phyloP scores from a whole-genome alignment of 2,113 vertebrate genomes.

The Seriola aureovittata region DNA sequence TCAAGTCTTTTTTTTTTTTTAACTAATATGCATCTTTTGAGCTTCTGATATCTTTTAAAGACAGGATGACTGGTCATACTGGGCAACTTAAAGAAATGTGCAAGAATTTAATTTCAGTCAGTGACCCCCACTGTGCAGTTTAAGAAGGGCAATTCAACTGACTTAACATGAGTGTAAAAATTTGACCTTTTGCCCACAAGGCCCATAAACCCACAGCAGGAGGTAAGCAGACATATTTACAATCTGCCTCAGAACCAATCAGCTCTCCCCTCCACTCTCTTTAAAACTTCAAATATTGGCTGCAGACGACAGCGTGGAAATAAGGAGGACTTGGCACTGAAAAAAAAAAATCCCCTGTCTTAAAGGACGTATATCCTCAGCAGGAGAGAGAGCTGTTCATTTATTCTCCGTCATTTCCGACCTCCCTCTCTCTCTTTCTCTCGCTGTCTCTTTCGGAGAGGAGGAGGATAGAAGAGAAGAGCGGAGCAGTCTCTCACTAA shows the following conservation, averaged over 20 bases:
- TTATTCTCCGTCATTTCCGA: slow-evolving; percentile 52
- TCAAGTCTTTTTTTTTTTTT: slow-evolving; percentile 8
- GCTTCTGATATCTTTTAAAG: slow-evolving; percentile 46
- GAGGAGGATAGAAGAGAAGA: slow-evolving; percentile 52
- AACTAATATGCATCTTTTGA: slow-evolving; percentile 38
- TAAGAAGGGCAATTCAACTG: slow-evolving; percentile 55
- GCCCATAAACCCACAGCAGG: slow-evolving; percentile 67
- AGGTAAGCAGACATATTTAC: slow-evolving; percentile 75
- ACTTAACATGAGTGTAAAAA: slow-evolving; percentile 56
- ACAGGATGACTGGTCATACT: slow-evolving; percentile 46
- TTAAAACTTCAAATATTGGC: slow-evolving; percentile 65
- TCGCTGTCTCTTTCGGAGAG: slow-evolving; percentile 30
- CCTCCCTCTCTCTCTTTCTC: slow-evolving; percentile 42
- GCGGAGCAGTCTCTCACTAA: slow-evolving; percentile 64
- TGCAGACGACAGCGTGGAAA: slow-evolving; percentile 53
- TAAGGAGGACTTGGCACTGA: slow-evolving; percentile 76
- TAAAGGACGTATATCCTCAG: slow-evolving; percentile 61
- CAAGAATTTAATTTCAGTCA: slow-evolving; percentile 59
- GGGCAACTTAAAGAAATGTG: slow-evolving; percentile 64
- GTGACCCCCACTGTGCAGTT: slow-evolving; percentile 46
- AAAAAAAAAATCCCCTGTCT: slow-evolving; percentile 56
- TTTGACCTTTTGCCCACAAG: slow-evolving; percentile 56
- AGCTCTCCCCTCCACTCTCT: slow-evolving; percentile 18
- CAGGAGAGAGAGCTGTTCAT: slow-evolving; percentile 60
- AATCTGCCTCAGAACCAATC: slow-evolving; percentile 63